Evolutionary conservation across 2,888 invertebrate species (phyloP), one percentile per base, ranked within the genome.

Genomic region (Marasmarcha lunaedactyla): DNA sequence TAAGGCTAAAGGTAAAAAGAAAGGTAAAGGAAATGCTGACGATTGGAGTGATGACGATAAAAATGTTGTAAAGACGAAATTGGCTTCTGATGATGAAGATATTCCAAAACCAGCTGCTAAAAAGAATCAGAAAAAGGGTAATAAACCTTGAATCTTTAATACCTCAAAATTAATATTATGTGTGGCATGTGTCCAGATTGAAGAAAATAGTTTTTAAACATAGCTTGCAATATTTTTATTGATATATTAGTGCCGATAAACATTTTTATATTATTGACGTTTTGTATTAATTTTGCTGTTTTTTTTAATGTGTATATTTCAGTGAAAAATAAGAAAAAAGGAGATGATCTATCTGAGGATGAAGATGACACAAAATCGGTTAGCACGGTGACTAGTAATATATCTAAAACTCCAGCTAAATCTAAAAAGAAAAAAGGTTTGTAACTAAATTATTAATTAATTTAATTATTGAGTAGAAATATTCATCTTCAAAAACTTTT

Each of bases 101-200:
- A 50, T 59, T 11, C 52, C 65, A 2, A 74, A 77, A 55, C 65
- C 78, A 25, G 70, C 61, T 7, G 57, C 60, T 1, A 86, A 85
- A 52, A 86, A 85, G 52, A 59, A 72, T 26, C 84, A 81, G 53
- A 87, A 86, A 56, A 87, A 87, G 81, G 78, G 84, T 79, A 42
- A 41, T 41, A 30, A 30, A 3, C 20, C 4, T 10, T 30, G 30
- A 30, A n/a, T n/a, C n/a, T 25, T 10, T 47, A 15, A 37, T 38
- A 26, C 42, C 11, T 26, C 3, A 1, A 25, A 33, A 12, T 20
- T 12, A 33, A 25, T 25, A 10, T 25, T 25, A 10, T n/a, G n/a
- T n/a, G n/a, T n/a, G n/a, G n/a, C n/a, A n/a, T n/a, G n/a, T n/a
- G n/a, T n/a, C n/a, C n/a, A n/a, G n/a, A n/a, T n/a, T n/a, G n/a